Conservation (phyloP, 23 tunicate genomes). For the Styela plicata region DNA sequence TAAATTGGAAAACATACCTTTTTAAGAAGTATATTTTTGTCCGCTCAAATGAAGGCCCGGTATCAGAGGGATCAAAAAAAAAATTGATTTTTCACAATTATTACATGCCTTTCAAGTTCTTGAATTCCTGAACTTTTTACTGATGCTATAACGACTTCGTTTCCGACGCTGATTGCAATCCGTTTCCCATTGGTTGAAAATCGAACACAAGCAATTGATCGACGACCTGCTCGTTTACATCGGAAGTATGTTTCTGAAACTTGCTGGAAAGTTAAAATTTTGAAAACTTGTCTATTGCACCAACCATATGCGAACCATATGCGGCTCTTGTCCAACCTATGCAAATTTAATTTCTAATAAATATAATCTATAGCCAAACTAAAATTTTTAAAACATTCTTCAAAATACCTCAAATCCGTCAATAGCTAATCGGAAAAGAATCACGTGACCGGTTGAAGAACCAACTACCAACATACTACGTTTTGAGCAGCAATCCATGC, state of each 20-base stretch:
- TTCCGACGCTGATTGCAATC: conserved; percentile 50
- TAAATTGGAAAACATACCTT: no score
- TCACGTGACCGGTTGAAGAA: conserved; percentile 36
- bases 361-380: no score
- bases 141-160: conserved; percentile 42
- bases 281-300: background rate
- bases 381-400: no score
- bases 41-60: no score
- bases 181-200: conserved; percentile 66
- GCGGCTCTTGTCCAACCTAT: no score
- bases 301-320: no score
- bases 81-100: no score
- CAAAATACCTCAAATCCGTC: conserved; percentile 72
- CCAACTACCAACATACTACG: conserved; percentile 54
- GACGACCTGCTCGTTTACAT: conserved; percentile 31
- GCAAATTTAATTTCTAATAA: no score
- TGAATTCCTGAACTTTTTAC: conserved; percentile 13
- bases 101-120: conserved; percentile 63
- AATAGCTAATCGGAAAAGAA: conserved; percentile 20
- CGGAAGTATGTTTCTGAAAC: conserved; percentile 16
- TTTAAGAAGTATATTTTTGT: no score
- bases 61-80: no score
- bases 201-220: conserved; percentile 13
- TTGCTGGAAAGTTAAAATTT: background rate
- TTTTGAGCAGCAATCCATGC: conserved; percentile 44